A percentile compares a stretch with the other conserved stretches of the same genome.
Conservation (phyloP, 2,113 vertebrate species). For the Thermophis baileyi region DNA sequence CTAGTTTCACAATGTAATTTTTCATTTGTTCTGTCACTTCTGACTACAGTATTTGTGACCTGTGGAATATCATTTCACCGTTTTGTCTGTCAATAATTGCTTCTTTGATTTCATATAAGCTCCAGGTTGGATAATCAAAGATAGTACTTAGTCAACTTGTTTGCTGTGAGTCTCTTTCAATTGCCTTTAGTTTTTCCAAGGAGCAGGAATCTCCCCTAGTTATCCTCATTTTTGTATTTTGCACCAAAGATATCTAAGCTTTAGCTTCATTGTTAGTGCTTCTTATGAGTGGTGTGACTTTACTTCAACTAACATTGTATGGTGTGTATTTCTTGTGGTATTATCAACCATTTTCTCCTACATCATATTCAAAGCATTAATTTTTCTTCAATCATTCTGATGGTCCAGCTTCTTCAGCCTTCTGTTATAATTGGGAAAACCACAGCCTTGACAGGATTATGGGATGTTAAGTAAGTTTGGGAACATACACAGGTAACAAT, state of each 20-base stretch:
- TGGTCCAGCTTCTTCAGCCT: neutral
- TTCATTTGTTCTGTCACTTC: neutral
- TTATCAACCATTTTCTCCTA: neutral
- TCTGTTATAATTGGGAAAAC: neutral
- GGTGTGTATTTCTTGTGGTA: neutral
- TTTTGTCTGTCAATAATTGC: neutral
- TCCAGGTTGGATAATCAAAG: neutral
- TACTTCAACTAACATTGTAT: neutral
- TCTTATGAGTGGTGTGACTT: neutral
- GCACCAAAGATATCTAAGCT: neutral
- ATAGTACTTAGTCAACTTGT: neutral
- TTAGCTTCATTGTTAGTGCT: neutral
- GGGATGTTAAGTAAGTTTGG: neutral
- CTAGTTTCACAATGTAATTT: neutral
- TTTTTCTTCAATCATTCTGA: neutral
- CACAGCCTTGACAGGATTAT: neutral
- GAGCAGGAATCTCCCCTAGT: neutral
- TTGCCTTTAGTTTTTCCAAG: neutral
- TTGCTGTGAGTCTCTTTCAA: neutral
- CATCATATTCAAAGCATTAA: neutral
- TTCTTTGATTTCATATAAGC: neutral
- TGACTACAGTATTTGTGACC: neutral
- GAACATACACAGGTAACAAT: neutral
- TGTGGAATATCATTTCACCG: neutral
- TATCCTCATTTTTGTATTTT: neutral